phyloP scores from a whole-genome alignment of 2,113 vertebrate genomes.

The Hippocampus barbouri region DNA sequence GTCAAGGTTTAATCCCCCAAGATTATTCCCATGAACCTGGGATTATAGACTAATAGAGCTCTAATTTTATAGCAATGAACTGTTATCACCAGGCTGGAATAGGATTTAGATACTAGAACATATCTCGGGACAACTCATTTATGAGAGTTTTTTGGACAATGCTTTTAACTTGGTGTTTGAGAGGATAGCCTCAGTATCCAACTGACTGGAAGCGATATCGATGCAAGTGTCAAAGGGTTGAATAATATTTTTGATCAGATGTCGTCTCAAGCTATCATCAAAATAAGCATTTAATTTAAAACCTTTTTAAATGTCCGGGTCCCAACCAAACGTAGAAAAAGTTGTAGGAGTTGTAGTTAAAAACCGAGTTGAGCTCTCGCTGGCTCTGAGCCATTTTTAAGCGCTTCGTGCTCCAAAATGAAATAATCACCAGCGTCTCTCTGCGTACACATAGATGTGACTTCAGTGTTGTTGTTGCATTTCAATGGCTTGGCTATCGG shows the following conservation, averaged over 20 bases:
- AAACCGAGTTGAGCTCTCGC: conserved; percentile 12
- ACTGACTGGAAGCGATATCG: not conserved
- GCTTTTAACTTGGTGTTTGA: not conserved
- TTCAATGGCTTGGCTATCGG: conserved; percentile 39
- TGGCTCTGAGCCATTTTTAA: conserved; percentile 29
- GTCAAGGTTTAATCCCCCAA: not conserved
- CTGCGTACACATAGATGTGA: conserved; percentile 28
- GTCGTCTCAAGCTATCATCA: not conserved
- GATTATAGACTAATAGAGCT: not conserved
- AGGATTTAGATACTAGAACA: not conserved
- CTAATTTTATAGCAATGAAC: not conserved
- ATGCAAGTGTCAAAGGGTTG: not conserved
- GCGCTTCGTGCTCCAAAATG: conserved; percentile 22
- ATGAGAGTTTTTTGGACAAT: not conserved
- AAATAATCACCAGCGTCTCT: conserved; percentile 34
- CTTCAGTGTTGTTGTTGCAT: conserved; percentile 35
- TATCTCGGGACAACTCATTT: not conserved
- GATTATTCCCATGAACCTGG: not conserved
- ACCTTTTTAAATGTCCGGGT: not conserved
- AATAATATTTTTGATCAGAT: not conserved
- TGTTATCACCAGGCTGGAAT: not conserved
- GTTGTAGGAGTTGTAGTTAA: conserved; percentile 14
- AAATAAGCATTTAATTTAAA: not conserved
- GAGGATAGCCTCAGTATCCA: not conserved
- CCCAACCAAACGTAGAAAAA: conserved; percentile 13